Conservation (phyloP, 1,140 invertebrate genomes). For the Drosophila funebris region DNA sequence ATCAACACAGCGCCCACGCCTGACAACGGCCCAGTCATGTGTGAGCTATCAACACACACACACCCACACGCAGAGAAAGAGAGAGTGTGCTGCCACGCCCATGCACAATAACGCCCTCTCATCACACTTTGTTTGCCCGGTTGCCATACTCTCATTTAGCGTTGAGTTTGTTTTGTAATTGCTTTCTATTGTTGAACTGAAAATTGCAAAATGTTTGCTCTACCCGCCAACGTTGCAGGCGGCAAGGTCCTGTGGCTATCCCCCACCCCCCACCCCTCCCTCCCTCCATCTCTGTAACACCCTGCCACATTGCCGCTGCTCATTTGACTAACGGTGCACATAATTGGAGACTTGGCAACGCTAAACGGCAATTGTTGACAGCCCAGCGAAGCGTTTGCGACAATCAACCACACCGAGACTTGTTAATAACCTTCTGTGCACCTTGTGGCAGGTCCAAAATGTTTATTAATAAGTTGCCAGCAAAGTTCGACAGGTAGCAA, state of each 20-base stretch:
- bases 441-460: constrained; percentile 22
- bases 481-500: constrained; percentile 19
- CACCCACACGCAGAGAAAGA: neutral
- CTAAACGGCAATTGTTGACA: constrained; percentile 65
- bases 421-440: constrained; percentile 62
- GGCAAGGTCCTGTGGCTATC: too few species aligned
- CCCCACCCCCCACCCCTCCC: neutral
- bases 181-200: constrained; percentile 78
- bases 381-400: constrained; percentile 34
- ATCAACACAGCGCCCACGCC: constrained; percentile 60
- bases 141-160: constrained; percentile 79
- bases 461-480: constrained; percentile 48
- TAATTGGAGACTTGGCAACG: constrained; percentile 74
- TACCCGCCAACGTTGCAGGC: constrained; percentile 24
- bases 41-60: constrained; percentile 6
- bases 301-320: constrained; percentile 1
- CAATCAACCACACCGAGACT: constrained; percentile 41
- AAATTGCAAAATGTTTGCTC: constrained; percentile 78
- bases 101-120: constrained; percentile 19
- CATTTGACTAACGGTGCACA: constrained; percentile 73
- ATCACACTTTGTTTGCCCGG: constrained; percentile 66
- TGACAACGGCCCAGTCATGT: constrained; percentile 56
- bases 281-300: too few species aligned
- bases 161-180: constrained; percentile 79
- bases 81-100: neutral